These are phyloP conservation scores for Scolopax mira DNA, from an alignment of 2,113 vertebrate species.

Conservation along the genomic window DNA sequence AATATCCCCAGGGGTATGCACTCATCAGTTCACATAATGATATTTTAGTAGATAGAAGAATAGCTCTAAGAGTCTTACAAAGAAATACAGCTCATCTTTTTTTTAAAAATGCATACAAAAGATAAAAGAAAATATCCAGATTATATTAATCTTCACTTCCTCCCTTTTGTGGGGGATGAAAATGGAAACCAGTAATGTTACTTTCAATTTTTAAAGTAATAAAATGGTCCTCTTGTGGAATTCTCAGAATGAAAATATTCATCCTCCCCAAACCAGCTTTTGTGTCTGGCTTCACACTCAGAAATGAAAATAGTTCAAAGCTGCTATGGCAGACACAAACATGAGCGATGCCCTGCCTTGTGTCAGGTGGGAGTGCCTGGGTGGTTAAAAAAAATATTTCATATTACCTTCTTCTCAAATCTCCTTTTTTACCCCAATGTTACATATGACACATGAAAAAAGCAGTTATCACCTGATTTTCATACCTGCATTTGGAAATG, in stretches of 20 bases:
- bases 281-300: background rate
- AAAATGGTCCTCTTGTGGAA: background rate
- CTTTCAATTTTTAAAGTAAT: background rate
- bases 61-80: background rate
- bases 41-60: slow-evolving; percentile 24
- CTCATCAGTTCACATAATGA: slow-evolving; percentile 10
- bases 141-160: background rate
- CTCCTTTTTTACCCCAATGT: background rate
- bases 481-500: background rate
- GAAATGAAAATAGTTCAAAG: background rate
- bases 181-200: background rate
- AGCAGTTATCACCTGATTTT: background rate
- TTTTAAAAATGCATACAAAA: background rate
- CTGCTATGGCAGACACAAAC: background rate
- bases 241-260: background rate
- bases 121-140: background rate
- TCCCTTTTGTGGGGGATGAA: background rate
- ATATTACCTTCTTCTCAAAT: background rate
- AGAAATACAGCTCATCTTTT: background rate
- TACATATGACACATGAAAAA: background rate
- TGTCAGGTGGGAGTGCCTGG: background rate
- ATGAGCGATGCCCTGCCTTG: background rate
- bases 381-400: background rate
- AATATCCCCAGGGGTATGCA: background rate
- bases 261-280: background rate